Conservation (phyloP, 2,888 invertebrate species). For the Smittia aterrima region DNA sequence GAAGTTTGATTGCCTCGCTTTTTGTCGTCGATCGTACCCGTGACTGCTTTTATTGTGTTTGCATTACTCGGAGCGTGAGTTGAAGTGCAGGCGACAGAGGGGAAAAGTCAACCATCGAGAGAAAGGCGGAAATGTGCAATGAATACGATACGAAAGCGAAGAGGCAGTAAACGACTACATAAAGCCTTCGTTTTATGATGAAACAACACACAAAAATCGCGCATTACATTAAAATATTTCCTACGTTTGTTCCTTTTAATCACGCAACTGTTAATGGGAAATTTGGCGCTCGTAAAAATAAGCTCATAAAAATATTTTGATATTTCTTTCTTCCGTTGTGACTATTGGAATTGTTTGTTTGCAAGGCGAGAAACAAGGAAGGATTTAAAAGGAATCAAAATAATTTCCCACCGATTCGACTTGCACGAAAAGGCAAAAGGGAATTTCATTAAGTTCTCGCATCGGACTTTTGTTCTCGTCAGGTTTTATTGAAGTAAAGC, state of each 20-base stretch:
- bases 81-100: not conserved
- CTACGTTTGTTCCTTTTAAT: slow-evolving; percentile 28
- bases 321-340: slow-evolving; percentile 25
- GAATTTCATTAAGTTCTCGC: too few relatives aligned
- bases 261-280: slow-evolving; percentile 40
- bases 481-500: too few relatives aligned
- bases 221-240: slow-evolving; percentile 39
- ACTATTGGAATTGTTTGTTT: not conserved
- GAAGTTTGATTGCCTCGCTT: not conserved
- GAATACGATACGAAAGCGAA: slow-evolving; percentile 29
- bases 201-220: slow-evolving; percentile 39
- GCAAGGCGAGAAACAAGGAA: not conserved
- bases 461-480: too few relatives aligned
- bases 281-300: slow-evolving; percentile 37
- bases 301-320: slow-evolving; percentile 35
- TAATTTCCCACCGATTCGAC: too few relatives aligned
- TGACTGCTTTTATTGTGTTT: not conserved
- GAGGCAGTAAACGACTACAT: slow-evolving; percentile 37
- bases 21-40: not conserved
- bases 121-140: slow-evolving; percentile 37
- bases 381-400: not conserved
- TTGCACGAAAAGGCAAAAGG: too few relatives aligned
- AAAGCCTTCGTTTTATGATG: slow-evolving; percentile 33
- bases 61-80: not conserved
- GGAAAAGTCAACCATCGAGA: too few relatives aligned